Evolutionary conservation across 2,113 vertebrate species (phyloP), one percentile per base, ranked within the genome.

Genomic region (Pollachius pollachius): DNA sequence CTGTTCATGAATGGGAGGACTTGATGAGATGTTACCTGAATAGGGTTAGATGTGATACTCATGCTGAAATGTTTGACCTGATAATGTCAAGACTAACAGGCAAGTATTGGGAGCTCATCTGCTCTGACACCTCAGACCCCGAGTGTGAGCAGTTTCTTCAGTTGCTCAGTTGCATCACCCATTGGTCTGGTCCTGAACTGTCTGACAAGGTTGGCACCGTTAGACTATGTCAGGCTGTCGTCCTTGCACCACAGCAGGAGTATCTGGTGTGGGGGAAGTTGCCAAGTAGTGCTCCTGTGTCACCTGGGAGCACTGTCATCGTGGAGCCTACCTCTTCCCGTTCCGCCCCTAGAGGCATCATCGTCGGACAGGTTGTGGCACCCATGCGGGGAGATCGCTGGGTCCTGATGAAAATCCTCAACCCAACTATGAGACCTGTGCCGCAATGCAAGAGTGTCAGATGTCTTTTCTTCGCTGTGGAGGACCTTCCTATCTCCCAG

Each of bases 251-350:
- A 5, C 67, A 69, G 57, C 2, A 19, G 15, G 15, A 21, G 30
- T 41, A 69, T 15, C 15, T 62, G 30, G 34, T 62, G 17, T 61
- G 58, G 30, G 18, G 58, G n/a, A 69, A 52, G 67, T 48, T 41
- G 34, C 0, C 27, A 16, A 37, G 56, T n/a, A 25, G 23, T 17
- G 54, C 56, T 58, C 56, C 11, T 30, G 17, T 59, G 13, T 68
- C 67, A 11, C 60, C 60, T 62, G 30, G 67, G 56, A 69, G 67
- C 30, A 69, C 67, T 41, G 15, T 52, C 27, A 41, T 61, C 15
- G 30, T 69, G 6, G 56, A 60, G 67, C 58, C 58, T 18, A 69
- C 67, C 27, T 69, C 67, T 3, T 34, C 67, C 17, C 7, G 8
- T 16, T 25, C 54, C 30, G 27, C 67, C 11, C 56, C 67, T 17